phyloP scores from a whole-genome alignment of 92 coral and sea anemone genomes.

The Desmophyllum pertusum region DNA sequence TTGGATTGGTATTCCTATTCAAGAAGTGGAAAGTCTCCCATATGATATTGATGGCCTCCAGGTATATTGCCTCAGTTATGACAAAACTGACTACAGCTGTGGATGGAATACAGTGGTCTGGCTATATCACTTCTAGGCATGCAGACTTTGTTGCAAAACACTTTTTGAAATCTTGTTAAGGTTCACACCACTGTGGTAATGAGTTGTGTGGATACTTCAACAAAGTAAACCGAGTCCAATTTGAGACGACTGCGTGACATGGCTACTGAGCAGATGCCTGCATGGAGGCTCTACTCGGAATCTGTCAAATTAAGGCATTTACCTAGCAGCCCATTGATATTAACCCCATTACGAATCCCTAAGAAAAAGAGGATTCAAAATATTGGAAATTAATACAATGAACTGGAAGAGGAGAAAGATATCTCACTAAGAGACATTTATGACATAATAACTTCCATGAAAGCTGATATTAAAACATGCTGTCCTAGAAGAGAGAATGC shows the following conservation, averaged over 20 bases:
- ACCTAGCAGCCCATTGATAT: no score
- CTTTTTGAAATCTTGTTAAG: constrained; percentile 51
- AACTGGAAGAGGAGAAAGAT: not conserved
- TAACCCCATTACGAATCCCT: no score
- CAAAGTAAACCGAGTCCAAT: constrained; percentile 63
- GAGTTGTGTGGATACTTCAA: constrained; percentile 51
- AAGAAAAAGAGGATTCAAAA: no score
- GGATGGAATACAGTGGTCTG: constrained; percentile 54
- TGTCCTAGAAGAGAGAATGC: no score
- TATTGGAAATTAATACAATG: not conserved
- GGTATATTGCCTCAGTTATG: constrained; percentile 29
- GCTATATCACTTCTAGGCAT: constrained; percentile 48
- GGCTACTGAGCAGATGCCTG: no score
- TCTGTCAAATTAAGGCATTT: no score
- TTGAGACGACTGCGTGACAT: no score
- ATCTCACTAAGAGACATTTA: not conserved
- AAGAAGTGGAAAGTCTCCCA: constrained; percentile 55
- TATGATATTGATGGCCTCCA: constrained; percentile 53
- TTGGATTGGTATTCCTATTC: constrained; percentile 48
- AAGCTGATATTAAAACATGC: no score
- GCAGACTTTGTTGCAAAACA: constrained; percentile 40
- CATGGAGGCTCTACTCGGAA: no score
- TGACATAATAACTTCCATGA: not conserved
- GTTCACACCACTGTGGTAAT: constrained; percentile 58
- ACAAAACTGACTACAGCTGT: constrained; percentile 26